Conservation (phyloP, 2,888 invertebrate genomes). For the Apoderus coryli region DNA sequence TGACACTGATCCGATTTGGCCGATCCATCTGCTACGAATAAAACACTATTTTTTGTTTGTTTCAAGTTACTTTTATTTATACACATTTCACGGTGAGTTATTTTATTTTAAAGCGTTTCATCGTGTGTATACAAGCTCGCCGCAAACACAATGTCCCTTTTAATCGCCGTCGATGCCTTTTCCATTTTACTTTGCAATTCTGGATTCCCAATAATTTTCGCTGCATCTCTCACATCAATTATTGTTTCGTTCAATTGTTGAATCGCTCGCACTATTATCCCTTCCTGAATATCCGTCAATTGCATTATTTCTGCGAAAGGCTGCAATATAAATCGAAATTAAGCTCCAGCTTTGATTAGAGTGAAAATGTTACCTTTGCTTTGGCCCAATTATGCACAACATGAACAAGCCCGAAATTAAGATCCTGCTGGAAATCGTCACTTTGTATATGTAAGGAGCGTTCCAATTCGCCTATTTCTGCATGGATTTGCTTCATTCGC, state of each 20-base stretch:
- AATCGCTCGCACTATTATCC: conserved; percentile 93
- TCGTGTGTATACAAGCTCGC: conserved; percentile 80
- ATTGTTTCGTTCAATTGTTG: conserved; percentile 90
- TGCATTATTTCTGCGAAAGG: conserved; percentile 89
- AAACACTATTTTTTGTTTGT: too few species aligned
- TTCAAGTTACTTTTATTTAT: too few species aligned
- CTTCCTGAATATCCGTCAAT: conserved; percentile 90
- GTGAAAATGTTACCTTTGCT: conserved; percentile 48
- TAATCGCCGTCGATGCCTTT: conserved; percentile 81
- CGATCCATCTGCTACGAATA: too few species aligned
- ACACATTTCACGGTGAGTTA: too few species aligned
- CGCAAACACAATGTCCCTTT: conserved; percentile 95
- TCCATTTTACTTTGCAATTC: conserved; percentile 88
- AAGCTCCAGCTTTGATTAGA: background rate
- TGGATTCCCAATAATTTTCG: conserved; percentile 85
- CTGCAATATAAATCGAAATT: conserved; percentile 28
- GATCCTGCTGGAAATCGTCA: conserved; percentile 39
- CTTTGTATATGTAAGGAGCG: conserved; percentile 41
- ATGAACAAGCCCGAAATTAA: conserved; percentile 83
- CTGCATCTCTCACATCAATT: conserved; percentile 79
- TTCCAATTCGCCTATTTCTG: conserved; percentile 53
- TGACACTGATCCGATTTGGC: too few species aligned
- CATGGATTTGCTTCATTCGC: conserved; percentile 53
- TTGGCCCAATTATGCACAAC: conserved; percentile 96
- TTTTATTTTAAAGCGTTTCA: conserved; percentile 16